Conservation (phyloP, 2,888 invertebrate species). For the Antitype chi region DNA sequence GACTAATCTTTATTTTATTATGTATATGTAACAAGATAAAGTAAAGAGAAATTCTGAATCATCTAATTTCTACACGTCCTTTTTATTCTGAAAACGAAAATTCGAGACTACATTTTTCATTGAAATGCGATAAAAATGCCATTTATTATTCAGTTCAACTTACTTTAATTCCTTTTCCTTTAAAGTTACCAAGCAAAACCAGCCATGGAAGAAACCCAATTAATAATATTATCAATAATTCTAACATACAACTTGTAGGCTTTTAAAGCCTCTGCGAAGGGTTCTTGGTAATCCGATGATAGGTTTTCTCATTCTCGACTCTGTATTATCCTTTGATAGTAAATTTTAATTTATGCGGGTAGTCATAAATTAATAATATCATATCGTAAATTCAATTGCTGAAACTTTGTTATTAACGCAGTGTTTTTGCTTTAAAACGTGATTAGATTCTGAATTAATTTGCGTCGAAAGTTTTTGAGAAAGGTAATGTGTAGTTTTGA, state of each 20-base stretch:
- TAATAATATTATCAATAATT: slow-evolving; percentile 52
- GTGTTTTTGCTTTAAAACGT: slow-evolving; percentile 44
- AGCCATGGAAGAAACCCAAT: slow-evolving; percentile 30
- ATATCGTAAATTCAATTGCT: slow-evolving; percentile 60
- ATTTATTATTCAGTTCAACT: neutral
- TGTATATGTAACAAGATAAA: too few relatives aligned
- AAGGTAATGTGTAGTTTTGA: neutral
- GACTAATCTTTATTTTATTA: neutral
- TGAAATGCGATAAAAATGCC: too few relatives aligned
- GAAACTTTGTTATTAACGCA: slow-evolving; percentile 60
- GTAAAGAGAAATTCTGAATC: neutral
- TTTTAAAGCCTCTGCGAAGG: slow-evolving; percentile 47
- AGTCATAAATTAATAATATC: slow-evolving; percentile 61
- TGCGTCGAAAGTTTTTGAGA: slow-evolving; percentile 3
- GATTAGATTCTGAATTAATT: slow-evolving; percentile 37
- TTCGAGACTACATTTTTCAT: too few relatives aligned
- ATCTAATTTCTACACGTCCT: neutral
- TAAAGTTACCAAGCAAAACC: slow-evolving; percentile 1
- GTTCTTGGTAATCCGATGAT: slow-evolving; percentile 69
- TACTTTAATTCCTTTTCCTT: neutral
- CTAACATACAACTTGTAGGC: slow-evolving; percentile 45
- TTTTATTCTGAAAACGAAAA: neutral
- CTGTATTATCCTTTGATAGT: slow-evolving; percentile 68
- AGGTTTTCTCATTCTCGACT: slow-evolving; percentile 71
- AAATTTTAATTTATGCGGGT: slow-evolving; percentile 75